These are phyloP conservation scores for Micronycteris hirsuta DNA, from an alignment of 2,113 vertebrate species.

Conservation along the genomic window DNA sequence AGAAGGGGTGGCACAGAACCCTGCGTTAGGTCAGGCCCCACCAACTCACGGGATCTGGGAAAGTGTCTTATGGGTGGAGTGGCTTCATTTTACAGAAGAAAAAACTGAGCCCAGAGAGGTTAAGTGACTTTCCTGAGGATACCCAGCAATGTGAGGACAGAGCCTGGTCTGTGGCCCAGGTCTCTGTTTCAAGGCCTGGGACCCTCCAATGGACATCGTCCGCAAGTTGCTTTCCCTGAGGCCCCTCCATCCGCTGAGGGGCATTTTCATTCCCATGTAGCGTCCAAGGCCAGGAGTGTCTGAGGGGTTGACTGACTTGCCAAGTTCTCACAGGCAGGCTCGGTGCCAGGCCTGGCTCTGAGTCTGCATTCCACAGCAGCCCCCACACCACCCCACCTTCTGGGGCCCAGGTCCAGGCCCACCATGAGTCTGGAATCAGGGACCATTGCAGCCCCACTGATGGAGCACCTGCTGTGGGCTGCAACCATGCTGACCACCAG, in stretches of 20 bases:
- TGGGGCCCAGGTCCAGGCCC: background rate
- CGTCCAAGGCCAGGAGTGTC: background rate
- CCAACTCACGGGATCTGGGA: background rate
- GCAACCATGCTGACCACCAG: fast-evolving
- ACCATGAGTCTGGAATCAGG: background rate
- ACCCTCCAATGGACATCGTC: background rate
- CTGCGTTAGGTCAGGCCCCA: background rate
- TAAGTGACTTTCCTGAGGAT: background rate
- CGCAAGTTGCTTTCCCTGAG: background rate
- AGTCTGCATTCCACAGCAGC: too few species aligned
- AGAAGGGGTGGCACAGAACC: background rate
- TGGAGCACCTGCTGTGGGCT: background rate
- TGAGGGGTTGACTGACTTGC: fast-evolving
- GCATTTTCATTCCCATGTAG: background rate
- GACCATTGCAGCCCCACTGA: background rate
- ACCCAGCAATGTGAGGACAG: background rate
- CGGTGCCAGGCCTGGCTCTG: background rate
- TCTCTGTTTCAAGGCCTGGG: background rate
- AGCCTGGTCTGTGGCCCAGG: background rate
- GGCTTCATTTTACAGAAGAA: background rate
- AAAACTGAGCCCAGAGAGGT: background rate
- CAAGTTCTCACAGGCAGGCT: background rate
- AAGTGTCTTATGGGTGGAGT: background rate
- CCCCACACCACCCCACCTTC: background rate
- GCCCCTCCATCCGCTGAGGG: background rate